Evolutionary conservation across 2,888 invertebrate genomes (phyloP).

Genomic region (Amorpha juglandis): DNA sequence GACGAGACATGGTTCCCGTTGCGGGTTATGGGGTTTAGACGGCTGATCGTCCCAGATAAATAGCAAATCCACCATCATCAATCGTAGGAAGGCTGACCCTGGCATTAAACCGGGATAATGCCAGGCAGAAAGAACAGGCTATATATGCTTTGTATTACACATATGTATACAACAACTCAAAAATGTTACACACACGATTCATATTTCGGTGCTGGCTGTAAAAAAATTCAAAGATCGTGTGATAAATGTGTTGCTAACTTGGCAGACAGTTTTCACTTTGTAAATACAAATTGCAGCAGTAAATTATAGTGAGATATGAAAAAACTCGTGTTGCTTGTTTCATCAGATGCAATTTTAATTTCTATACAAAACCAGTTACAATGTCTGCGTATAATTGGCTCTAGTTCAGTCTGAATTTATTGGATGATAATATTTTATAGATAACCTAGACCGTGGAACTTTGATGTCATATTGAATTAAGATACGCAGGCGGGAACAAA

Average conservation of each 20-base stretch:
- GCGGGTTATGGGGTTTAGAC: too few species aligned
- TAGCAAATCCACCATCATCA: too few species aligned
- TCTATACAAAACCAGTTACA: constrained; percentile 65
- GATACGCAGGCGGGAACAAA: too few species aligned
- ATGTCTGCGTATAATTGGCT: constrained; percentile 68
- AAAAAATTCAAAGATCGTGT: background rate
- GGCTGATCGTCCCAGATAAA: too few species aligned
- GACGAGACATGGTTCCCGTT: too few species aligned
- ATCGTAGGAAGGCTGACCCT: too few species aligned
- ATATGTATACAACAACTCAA: background rate
- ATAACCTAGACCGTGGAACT: background rate
- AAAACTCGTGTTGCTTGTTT: constrained; percentile 14
- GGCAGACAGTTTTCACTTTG: constrained; percentile 58
- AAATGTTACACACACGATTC: background rate
- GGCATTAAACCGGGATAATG: too few species aligned
- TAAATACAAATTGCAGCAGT: constrained; percentile 56
- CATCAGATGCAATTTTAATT: constrained; percentile 64
- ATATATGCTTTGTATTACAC: background rate
- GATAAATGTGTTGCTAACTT: constrained; percentile 41
- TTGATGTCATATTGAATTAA: too few species aligned
- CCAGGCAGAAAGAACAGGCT: too few species aligned
- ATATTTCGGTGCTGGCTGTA: too few species aligned
- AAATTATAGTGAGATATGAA: constrained; percentile 13
- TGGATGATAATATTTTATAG: constrained; percentile 36
- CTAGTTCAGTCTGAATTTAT: constrained; percentile 54